Percentiles rank a stretch among this genome's conserved stretches.
phyloP scores from a whole-genome alignment of 2,797 vertebrate genomes.

The Momotus momota region DNA sequence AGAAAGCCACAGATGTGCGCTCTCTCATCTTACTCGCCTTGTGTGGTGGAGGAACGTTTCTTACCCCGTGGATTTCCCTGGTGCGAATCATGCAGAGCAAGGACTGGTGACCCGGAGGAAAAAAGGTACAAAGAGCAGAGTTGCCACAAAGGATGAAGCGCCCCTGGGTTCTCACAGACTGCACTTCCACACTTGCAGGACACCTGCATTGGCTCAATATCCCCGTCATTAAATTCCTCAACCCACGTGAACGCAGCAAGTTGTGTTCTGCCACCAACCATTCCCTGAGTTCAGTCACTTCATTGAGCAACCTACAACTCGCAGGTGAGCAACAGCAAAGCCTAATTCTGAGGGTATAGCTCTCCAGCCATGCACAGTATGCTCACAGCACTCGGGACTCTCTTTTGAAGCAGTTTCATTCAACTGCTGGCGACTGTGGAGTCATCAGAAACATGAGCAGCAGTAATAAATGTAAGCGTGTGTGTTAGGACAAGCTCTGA shows the following conservation, averaged over 20 bases:
- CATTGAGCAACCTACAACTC: accelerated
- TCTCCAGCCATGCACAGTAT: accelerated
- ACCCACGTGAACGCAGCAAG: accelerated
- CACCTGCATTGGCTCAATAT: accelerated
- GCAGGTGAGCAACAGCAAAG: background rate
- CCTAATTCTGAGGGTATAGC: background rate
- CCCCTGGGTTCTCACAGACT: background rate
- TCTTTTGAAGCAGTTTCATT: background rate
- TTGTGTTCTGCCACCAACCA: background rate
- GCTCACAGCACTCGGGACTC: background rate
- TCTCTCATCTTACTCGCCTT: background rate
- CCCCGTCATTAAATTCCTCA: background rate
- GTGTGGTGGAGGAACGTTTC: background rate
- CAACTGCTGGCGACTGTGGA: background rate
- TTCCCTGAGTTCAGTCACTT: background rate
- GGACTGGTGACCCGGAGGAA: background rate
- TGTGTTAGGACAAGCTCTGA: background rate
- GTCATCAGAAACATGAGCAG: background rate
- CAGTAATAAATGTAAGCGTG: background rate
- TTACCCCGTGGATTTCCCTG: background rate
- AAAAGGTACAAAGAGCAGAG: background rate
- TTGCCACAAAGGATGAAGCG: background rate
- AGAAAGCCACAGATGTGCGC: background rate
- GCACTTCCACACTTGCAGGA: background rate
- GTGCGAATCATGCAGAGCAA: background rate